Evolutionary conservation across 2,113 vertebrate genomes (phyloP).

Genomic region (Oxygymnocypris stewartii): DNA sequence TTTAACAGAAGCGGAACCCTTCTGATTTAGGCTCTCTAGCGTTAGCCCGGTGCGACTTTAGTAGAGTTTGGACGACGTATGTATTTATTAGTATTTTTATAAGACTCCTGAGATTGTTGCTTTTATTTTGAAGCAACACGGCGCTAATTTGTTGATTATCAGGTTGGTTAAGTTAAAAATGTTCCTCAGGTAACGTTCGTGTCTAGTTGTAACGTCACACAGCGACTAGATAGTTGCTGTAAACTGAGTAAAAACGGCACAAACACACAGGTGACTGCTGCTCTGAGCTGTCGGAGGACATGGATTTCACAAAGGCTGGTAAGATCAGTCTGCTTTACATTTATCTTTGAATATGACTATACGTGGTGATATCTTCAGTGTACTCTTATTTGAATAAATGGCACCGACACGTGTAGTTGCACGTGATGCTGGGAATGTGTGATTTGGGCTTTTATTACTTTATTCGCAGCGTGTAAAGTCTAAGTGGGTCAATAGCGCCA

Average conservation of each 20-base stretch:
- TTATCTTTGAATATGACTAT: background rate
- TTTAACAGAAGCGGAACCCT: background rate
- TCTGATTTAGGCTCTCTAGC: background rate
- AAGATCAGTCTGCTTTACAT: slow-evolving; percentile 37
- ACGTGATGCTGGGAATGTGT: background rate
- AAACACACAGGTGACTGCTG: slow-evolving; percentile 61
- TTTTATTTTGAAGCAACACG: background rate
- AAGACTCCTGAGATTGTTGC: no score
- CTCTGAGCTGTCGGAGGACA: slow-evolving; percentile 57
- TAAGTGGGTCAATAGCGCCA: slow-evolving; percentile 61
- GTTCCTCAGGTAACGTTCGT: background rate
- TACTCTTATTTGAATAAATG: background rate
- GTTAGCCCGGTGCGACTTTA: background rate
- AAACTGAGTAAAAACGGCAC: slow-evolving; percentile 65
- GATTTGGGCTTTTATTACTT: background rate
- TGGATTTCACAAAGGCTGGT: slow-evolving; percentile 76
- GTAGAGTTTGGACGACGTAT: background rate
- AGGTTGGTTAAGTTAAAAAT: background rate
- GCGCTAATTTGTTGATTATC: background rate
- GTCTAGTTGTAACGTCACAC: slow-evolving; percentile 21
- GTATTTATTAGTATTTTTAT: background rate
- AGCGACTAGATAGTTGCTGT: slow-evolving; percentile 69
- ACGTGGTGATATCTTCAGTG: background rate
- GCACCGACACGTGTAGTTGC: background rate
- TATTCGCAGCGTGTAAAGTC: slow-evolving; percentile 17